phyloP scores from a whole-genome alignment of 2,888 invertebrate genomes.

The Hypomecis atomaria region DNA sequence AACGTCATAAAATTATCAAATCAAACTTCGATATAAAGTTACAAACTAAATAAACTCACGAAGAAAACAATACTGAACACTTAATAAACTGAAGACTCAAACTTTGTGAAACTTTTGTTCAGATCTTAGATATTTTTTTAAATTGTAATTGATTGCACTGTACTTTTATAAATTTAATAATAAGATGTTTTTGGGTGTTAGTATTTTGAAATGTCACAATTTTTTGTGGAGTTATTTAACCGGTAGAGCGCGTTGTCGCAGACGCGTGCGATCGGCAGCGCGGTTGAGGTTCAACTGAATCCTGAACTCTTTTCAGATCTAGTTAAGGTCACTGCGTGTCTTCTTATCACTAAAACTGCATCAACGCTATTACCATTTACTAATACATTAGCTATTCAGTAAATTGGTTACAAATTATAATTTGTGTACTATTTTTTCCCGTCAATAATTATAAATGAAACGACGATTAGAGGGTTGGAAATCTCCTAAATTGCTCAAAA shows the following conservation, averaged over 20 bases:
- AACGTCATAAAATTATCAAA: neutral
- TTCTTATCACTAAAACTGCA: conserved; percentile 32
- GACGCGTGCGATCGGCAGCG: conserved; percentile 45
- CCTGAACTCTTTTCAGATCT: conserved; percentile 11
- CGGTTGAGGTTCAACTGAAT: conserved; percentile 50
- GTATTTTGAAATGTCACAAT: conserved; percentile 11
- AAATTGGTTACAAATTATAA: neutral
- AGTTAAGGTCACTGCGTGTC: conserved; percentile 32
- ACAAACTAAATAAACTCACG: neutral
- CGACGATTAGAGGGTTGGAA: neutral
- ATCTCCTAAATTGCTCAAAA: conserved; percentile 4
- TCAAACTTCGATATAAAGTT: neutral
- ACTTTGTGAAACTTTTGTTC: conserved; percentile 29
- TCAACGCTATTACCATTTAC: conserved; percentile 12
- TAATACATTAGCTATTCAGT: neutral
- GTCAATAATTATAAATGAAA: neutral
- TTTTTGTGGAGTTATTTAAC: conserved; percentile 11
- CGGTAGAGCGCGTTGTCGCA: conserved; percentile 15
- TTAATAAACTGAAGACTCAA: conserved; percentile 7
- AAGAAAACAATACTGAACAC: conserved; percentile 8
- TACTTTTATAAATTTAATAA: neutral
- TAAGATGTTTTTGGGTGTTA: neutral
- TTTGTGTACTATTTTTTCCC: neutral
- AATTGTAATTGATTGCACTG: neutral
- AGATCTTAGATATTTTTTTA: neutral